These are phyloP conservation scores for Lasius fuliginosus DNA, from an alignment of 2,888 invertebrate species.

Conservation along the genomic window DNA sequence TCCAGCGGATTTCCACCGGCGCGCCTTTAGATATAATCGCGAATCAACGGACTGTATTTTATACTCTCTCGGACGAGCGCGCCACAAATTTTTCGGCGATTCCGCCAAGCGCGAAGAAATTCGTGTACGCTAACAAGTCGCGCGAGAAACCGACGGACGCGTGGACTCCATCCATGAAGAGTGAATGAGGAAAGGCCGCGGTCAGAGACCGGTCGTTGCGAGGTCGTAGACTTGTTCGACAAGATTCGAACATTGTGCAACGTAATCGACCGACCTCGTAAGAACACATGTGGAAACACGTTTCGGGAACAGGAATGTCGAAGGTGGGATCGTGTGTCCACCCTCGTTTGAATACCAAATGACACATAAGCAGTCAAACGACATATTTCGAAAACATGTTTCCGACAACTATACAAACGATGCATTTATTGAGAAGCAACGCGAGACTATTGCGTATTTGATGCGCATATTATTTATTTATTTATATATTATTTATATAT, in stretches of 20 bases:
- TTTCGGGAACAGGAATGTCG: constrained; percentile 32
- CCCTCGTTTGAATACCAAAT: background rate
- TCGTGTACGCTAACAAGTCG: background rate
- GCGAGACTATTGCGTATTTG: too few relatives aligned
- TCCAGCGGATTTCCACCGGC: background rate
- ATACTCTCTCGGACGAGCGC: background rate
- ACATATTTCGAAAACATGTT: too few relatives aligned
- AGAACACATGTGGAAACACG: constrained; percentile 57
- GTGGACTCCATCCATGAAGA: constrained; percentile 33
- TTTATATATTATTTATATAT: background rate
- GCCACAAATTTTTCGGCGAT: background rate
- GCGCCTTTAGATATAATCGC: background rate
- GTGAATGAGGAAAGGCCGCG: background rate
- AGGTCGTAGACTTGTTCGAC: constrained; percentile 39
- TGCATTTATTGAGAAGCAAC: background rate
- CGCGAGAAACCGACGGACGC: background rate
- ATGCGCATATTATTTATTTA: too few relatives aligned
- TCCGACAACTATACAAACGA: background rate
- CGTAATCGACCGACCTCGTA: constrained; percentile 7
- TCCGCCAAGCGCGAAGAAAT: background rate
- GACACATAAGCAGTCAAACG: too few relatives aligned
- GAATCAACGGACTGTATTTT: background rate
- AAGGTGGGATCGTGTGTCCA: background rate
- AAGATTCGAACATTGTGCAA: constrained; percentile 15
- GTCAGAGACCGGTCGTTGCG: constrained; percentile 4